A percentile compares a stretch with the other conserved stretches of the same genome.
Evolutionary conservation across 2,888 invertebrate genomes (phyloP).

Genomic region (Idaea straminata): DNA sequence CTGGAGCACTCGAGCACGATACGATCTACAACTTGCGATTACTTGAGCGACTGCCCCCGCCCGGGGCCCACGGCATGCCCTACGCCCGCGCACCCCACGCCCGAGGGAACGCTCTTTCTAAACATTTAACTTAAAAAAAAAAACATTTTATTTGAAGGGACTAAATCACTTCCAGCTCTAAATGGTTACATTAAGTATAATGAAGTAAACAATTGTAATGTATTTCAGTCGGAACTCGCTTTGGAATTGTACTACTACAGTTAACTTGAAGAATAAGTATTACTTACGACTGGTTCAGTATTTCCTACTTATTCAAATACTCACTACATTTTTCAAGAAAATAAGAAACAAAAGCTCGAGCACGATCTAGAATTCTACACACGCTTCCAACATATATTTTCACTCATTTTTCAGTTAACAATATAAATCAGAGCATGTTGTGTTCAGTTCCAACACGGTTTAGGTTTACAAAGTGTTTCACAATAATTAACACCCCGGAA

Average conservation of each 20-base stretch:
- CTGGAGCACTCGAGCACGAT: background rate
- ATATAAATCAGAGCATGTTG: background rate
- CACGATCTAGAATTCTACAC: background rate
- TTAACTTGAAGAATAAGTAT: background rate
- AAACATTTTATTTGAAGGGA: background rate
- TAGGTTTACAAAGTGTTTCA: conserved; percentile 19
- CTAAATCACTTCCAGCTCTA: background rate
- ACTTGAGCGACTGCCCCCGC: background rate
- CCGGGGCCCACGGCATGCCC: background rate
- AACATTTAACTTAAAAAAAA: background rate
- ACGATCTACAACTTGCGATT: background rate
- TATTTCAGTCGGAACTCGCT: background rate
- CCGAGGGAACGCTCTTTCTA: background rate
- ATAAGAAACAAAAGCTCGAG: background rate
- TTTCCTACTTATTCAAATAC: background rate
- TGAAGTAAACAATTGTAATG: background rate
- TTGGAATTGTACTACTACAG: background rate
- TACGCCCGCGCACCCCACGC: background rate
- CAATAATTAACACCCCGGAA: conserved; percentile 16
- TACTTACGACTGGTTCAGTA: background rate
- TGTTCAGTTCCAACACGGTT: background rate
- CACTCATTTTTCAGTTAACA: background rate
- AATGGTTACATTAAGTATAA: background rate
- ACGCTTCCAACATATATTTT: background rate
- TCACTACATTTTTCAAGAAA: background rate